Evolutionary conservation across 1,140 invertebrate species (phyloP).

Genomic region (Ceratosolen fusciceps): DNA sequence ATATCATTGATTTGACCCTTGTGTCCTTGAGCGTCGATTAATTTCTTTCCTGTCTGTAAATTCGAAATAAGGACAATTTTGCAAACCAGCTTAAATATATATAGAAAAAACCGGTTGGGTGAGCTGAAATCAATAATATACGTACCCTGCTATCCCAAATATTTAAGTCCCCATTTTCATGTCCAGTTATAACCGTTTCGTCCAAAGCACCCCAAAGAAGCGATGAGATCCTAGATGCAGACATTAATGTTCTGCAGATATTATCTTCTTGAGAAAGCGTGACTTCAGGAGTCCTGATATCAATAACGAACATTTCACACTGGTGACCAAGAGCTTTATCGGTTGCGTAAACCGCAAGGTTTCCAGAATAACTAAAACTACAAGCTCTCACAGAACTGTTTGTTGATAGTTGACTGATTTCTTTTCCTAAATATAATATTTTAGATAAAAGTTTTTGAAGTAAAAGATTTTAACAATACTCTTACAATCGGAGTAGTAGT

Average conservation of each 20-base stretch:
- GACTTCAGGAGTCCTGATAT: slow-evolving; percentile 81
- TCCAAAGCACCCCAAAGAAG: slow-evolving; percentile 94
- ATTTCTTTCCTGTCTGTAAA: slow-evolving; percentile 82
- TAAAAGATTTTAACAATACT: not conserved
- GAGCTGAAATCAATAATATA: too few species aligned
- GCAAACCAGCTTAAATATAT: slow-evolving; percentile 12
- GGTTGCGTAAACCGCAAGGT: slow-evolving; percentile 92
- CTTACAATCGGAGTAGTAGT: too few species aligned
- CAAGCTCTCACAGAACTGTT: slow-evolving; percentile 93
- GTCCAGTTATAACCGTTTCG: slow-evolving; percentile 92
- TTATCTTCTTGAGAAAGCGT: slow-evolving; percentile 73
- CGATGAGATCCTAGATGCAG: slow-evolving; percentile 88
- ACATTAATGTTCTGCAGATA: slow-evolving; percentile 76
- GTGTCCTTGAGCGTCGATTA: slow-evolving; percentile 83
- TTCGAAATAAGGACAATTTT: not conserved
- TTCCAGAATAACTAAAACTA: slow-evolving; percentile 93
- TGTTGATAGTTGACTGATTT: slow-evolving; percentile 82
- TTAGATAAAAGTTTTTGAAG: not conserved
- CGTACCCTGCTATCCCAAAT: slow-evolving; percentile 92
- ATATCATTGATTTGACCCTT: slow-evolving; percentile 93
- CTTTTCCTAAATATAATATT: slow-evolving; percentile 72
- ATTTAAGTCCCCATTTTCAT: slow-evolving; percentile 92
- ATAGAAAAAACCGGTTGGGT: too few species aligned
- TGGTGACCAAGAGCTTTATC: slow-evolving; percentile 91
- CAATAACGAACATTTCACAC: slow-evolving; percentile 91